Evolutionary conservation across 2,888 invertebrate species (phyloP), one percentile per base, ranked within the genome.

Genomic region (Agriotes lineatus): DNA sequence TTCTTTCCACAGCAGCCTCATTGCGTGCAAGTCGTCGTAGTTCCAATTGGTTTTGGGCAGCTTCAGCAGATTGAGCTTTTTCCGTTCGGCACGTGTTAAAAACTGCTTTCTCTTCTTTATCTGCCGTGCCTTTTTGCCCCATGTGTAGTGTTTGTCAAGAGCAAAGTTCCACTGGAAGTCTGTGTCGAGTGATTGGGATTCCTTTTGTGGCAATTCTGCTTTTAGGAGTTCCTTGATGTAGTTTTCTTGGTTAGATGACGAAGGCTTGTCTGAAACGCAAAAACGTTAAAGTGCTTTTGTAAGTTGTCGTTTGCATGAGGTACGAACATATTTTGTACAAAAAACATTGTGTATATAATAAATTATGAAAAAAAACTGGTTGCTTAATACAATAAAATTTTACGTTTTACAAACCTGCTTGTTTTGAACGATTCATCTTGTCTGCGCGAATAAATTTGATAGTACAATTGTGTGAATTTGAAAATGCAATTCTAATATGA

Each of bases 1-100:
- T 0, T 89, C 87, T 44, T 85, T 84, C 95, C 95, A 95, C 70
- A 94, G 84, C 6, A 86, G 76, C 80, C 94, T 87, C 71, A 95
- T 82, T 7, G 20, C 4, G 45, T 89, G 63, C 2, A 91, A 84
- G 72, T 92, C 89, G n/a, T 78, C 79, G 77, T 92, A 94, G 69
- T 87, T 87, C 69, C 94, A 84, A 67, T 88, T 87, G 1, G 86
- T 85, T 67, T 87, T 87, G 1, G 89, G 88, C 62, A 92, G 82
- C 58, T 87, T 86, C 76, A 90, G 88, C 18, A 94, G 85, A 16
- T 91, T 90, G 2, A 93, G 79, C 1, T 84, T 74, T 63, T 87
- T 87, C 70, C 89, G 88, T 77, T 91, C 89, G 70, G 87, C 87
- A 20, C 89, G 85, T 0, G 88, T 89, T 16, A 91, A 80, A 30